These are phyloP conservation scores for Reticulitermes lucifugus DNA, from an alignment of 2,888 invertebrate genomes.

Conservation along the genomic window DNA sequence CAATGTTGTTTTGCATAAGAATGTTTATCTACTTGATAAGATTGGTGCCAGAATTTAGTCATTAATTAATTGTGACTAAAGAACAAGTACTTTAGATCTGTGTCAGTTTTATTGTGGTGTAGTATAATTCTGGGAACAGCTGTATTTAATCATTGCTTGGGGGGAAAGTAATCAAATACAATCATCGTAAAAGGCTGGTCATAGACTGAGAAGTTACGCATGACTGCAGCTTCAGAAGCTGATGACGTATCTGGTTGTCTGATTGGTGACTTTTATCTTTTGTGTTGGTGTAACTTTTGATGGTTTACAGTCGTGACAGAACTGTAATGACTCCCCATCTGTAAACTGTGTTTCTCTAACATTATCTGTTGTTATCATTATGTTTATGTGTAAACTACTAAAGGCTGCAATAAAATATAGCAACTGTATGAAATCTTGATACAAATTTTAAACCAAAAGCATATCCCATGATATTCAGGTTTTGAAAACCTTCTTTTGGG, in stretches of 20 bases:
- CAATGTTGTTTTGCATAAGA: conserved; percentile 14
- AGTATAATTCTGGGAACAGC: conserved; percentile 1
- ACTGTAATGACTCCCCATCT: conserved; percentile 18
- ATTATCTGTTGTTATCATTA: conserved; percentile 21
- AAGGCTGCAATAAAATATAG: conserved; percentile 48
- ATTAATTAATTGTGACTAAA: not conserved
- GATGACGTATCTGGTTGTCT: not conserved
- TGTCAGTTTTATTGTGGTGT: not conserved
- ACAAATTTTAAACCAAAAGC: conserved; percentile 4
- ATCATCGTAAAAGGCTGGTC: not conserved
- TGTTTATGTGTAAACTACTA: conserved; percentile 38
- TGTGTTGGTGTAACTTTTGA: not conserved
- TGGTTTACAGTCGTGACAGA: not conserved
- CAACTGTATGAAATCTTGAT: conserved; percentile 25
- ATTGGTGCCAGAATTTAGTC: conserved; percentile 1
- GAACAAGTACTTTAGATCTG: conserved; percentile 15
- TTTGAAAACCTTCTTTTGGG: not conserved
- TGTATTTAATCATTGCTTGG: conserved; percentile 26
- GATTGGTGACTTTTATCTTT: not conserved
- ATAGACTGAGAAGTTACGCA: not conserved
- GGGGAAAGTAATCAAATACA: not conserved
- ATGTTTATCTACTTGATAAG: conserved; percentile 11
- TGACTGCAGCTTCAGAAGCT: not conserved
- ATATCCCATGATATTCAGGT: not conserved
- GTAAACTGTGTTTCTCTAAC: conserved; percentile 47